phyloP scores from a whole-genome alignment of 2,113 vertebrate genomes.

The Xenus cinereus region DNA sequence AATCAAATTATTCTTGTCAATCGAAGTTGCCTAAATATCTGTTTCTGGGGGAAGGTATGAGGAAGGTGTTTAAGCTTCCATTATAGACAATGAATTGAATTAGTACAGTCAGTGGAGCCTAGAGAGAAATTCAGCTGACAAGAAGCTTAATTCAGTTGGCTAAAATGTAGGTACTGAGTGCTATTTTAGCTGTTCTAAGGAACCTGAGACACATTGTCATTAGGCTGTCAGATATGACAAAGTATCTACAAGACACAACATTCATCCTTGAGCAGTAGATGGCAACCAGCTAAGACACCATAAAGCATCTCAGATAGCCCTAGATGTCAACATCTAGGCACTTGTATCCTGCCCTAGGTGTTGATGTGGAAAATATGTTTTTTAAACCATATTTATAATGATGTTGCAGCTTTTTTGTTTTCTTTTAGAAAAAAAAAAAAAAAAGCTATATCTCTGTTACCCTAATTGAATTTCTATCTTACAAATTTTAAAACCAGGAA shows the following conservation, averaged over 20 bases:
- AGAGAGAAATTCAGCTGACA: conserved; percentile 1
- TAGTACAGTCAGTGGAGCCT: background rate
- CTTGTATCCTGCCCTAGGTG: background rate
- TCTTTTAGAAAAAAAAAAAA: background rate
- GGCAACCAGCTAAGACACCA: background rate
- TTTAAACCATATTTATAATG: background rate
- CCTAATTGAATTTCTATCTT: background rate
- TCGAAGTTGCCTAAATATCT: background rate
- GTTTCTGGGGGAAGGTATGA: background rate
- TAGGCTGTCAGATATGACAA: background rate
- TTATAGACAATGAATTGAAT: background rate
- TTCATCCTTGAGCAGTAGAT: background rate
- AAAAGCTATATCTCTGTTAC: background rate
- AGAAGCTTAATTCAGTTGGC: background rate
- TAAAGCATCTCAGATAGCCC: background rate
- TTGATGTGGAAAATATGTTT: background rate
- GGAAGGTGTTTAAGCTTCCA: background rate
- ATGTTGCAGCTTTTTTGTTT: background rate
- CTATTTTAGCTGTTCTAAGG: background rate
- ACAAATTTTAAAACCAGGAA: background rate
- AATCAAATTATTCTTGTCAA: background rate
- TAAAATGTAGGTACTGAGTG: background rate
- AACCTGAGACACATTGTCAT: background rate
- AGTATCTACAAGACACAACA: background rate
- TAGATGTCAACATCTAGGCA: background rate